Evolutionary conservation across 2,113 vertebrate species (phyloP).

Genomic region (Choloepus hoffmanni): DNA sequence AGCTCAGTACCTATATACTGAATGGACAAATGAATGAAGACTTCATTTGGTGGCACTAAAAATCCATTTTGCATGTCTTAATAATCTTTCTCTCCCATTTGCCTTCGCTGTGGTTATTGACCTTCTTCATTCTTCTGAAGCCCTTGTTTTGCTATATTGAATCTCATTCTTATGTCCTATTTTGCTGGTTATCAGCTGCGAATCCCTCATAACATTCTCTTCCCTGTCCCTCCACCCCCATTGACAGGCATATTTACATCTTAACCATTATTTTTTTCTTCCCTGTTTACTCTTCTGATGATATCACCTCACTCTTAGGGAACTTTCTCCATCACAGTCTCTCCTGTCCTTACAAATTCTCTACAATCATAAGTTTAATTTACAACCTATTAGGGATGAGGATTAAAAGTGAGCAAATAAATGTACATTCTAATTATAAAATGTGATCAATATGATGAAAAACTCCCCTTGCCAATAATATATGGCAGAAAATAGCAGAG

Average conservation of each 20-base stretch:
- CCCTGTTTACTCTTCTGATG: background rate
- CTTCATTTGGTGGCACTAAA: background rate
- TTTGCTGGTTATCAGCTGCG: background rate
- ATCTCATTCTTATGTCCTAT: background rate
- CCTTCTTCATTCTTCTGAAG: background rate
- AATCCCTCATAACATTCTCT: background rate
- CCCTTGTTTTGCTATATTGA: background rate
- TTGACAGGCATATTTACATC: background rate
- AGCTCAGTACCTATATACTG: background rate
- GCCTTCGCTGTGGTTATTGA: background rate
- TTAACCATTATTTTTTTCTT: background rate
- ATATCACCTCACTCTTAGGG: background rate
- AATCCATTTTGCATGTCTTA: conserved; percentile 16
- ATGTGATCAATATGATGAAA: background rate
- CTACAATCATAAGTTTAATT: background rate
- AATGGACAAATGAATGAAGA: conserved; percentile 42
- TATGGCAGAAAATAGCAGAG: background rate
- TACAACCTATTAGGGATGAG: background rate
- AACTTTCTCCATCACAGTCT: background rate
- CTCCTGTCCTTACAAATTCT: background rate
- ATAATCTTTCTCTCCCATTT: background rate
- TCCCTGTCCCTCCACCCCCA: background rate
- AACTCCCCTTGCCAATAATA: background rate
- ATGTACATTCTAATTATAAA: background rate
- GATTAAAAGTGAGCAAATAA: conserved; percentile 18